Percentiles rank a stretch among this genome's conserved stretches.
These are phyloP conservation scores for Dusona sp. DNA, from an alignment of 2,888 invertebrate species.

Conservation along the genomic window DNA sequence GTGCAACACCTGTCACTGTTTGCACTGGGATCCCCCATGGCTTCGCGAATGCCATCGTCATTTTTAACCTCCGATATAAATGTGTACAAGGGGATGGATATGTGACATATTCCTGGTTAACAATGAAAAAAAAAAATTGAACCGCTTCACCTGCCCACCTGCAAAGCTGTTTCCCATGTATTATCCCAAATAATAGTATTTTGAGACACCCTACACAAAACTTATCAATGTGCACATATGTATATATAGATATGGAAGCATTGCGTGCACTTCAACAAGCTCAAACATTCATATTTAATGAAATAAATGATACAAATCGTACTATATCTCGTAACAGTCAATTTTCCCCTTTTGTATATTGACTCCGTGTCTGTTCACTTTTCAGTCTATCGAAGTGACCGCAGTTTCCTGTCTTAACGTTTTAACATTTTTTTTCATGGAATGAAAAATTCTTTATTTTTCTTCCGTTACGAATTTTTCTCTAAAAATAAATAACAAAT, in stretches of 20 bases:
- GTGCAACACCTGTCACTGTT: constrained; percentile 54
- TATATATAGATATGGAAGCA: not conserved
- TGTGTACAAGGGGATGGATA: not conserved
- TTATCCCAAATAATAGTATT: constrained; percentile 41
- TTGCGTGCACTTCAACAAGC: constrained; percentile 38
- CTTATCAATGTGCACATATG: constrained; percentile 34
- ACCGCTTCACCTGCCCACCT: constrained; percentile 75
- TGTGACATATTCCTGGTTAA: constrained; percentile 35
- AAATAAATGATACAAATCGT: constrained; percentile 32
- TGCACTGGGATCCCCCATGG: constrained; percentile 54
- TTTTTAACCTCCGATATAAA: not conserved
- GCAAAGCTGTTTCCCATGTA: constrained; percentile 76
- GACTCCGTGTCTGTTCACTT: constrained; percentile 26
- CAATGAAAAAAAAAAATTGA: constrained; percentile 73
- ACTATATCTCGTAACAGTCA: constrained; percentile 30
- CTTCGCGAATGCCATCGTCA: constrained; percentile 48
- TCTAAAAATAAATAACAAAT: no score
- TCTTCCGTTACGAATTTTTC: no score
- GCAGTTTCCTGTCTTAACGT: constrained; percentile 29
- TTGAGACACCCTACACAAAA: constrained; percentile 13
- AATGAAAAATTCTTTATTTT: not conserved
- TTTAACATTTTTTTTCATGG: not conserved
- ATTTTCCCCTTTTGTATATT: constrained; percentile 12
- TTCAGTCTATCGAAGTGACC: constrained; percentile 18
- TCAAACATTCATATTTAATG: constrained; percentile 51